A percentile compares a stretch with the other conserved stretches of the same genome.
Evolutionary conservation across 2,888 invertebrate species (phyloP).

Genomic region (Melinaea marsaeus): DNA sequence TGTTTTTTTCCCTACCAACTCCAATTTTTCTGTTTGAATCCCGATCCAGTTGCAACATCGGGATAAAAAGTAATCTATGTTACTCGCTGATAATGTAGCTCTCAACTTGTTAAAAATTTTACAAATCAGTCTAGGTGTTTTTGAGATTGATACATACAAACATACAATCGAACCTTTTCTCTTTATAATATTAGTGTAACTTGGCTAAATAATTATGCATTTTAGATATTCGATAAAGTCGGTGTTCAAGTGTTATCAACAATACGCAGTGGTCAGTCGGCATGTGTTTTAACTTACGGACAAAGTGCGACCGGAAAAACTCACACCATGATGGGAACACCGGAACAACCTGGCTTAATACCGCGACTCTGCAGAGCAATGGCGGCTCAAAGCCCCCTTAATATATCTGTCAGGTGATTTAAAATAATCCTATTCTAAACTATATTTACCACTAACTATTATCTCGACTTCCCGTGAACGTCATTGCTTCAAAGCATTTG

Average conservation of each 20-base stretch:
- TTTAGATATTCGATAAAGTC: slow-evolving; percentile 81
- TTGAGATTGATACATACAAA: too few species aligned
- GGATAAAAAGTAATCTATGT: too few species aligned
- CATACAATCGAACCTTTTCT: too few species aligned
- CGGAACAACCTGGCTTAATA: slow-evolving; percentile 59
- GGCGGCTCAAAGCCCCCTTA: slow-evolving; percentile 43
- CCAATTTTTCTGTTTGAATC: too few species aligned
- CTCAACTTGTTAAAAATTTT: too few species aligned
- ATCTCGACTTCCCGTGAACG: too few species aligned
- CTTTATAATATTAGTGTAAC: background rate
- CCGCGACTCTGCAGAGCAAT: slow-evolving; percentile 64
- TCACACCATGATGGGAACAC: slow-evolving; percentile 85
- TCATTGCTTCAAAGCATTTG: too few species aligned
- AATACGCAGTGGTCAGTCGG: slow-evolving; percentile 80
- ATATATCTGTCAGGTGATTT: slow-evolving; percentile 60
- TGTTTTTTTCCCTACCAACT: too few species aligned
- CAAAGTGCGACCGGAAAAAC: slow-evolving; percentile 88
- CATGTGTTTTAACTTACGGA: slow-evolving; percentile 85
- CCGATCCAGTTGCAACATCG: too few species aligned
- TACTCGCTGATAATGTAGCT: too few species aligned
- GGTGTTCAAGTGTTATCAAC: slow-evolving; percentile 81
- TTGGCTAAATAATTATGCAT: background rate
- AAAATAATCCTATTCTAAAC: slow-evolving; percentile 3
- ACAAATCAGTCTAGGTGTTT: too few species aligned
- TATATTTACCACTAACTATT: too few species aligned